These are phyloP conservation scores for Odontothrips loti DNA, from an alignment of 2,888 invertebrate genomes.

Conservation along the genomic window DNA sequence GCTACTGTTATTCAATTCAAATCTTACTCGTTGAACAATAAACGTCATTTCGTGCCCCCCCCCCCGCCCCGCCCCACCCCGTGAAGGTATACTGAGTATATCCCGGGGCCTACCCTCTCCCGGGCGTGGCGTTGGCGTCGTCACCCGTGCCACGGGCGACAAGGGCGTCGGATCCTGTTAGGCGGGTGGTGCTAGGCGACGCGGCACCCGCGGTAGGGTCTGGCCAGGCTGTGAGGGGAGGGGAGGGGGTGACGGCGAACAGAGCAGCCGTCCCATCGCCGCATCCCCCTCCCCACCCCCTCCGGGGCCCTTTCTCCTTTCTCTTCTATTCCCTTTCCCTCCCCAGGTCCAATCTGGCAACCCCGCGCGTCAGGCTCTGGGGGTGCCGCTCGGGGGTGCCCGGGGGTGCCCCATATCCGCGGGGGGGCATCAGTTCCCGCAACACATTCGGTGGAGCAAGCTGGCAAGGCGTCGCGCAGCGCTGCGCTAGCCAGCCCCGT, in stretches of 20 bases:
- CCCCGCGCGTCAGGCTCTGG: constrained; percentile 12
- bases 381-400: neutral
- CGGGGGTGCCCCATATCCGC: constrained; percentile 20
- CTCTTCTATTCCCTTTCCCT: neutral
- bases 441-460: constrained; percentile 14
- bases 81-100: no score
- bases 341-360: constrained; percentile 25
- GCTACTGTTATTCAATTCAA: no score
- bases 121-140: no score
- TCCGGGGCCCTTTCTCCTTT: constrained; percentile 29
- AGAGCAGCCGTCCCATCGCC: constrained; percentile 29
- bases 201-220: neutral
- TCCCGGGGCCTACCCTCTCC: neutral
- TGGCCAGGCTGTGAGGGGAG: neutral
- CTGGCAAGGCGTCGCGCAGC: constrained; percentile 27
- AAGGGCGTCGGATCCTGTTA: constrained; percentile 14
- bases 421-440: constrained; percentile 5
- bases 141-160: neutral
- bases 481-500: constrained; percentile 41
- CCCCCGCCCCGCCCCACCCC: no score
- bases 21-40: no score
- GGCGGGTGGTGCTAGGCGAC: constrained; percentile 9
- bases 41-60: no score
- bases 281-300: constrained; percentile 29
- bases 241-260: constrained; percentile 28